Conservation (phyloP, 2,797 vertebrate species). For the Sus cebifrons region DNA sequence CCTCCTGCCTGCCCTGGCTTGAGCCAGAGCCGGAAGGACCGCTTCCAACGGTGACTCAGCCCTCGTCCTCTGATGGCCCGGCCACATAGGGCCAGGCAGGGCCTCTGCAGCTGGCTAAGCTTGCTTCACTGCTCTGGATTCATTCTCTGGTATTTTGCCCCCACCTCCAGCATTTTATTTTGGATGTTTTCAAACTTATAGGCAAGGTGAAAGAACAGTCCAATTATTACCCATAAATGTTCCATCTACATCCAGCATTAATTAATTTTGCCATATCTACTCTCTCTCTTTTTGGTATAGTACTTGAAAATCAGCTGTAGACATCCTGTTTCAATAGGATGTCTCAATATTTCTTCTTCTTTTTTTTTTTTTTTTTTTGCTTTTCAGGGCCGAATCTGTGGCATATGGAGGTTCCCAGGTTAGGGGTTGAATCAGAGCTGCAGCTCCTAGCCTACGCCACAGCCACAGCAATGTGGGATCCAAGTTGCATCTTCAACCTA, state of each 20-base stretch:
- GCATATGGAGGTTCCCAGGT: no score
- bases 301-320: background rate
- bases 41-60: conserved; percentile 65
- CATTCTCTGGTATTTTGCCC: background rate
- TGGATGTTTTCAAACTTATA: conserved; percentile 65
- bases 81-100: background rate
- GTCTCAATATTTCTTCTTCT: background rate
- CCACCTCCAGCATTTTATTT: conserved; percentile 51
- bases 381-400: no score
- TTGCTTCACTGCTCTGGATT: background rate
- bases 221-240: background rate
- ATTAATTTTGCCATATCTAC: conserved; percentile 17
- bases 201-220: conserved; percentile 39
- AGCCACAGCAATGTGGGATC: no score
- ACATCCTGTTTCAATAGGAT: background rate
- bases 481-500: no score
- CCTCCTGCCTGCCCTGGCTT: conserved; percentile 70
- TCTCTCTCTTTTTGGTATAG: background rate
- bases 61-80: background rate
- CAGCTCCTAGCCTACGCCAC: no score
- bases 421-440: no score
- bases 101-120: conserved; percentile 41
- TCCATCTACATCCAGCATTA: background rate
- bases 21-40: conserved; percentile 8
- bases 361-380: background rate